Base-by-base conservation (phyloP, 2,113 vertebrate genomes). In the Apus apus region DNA sequence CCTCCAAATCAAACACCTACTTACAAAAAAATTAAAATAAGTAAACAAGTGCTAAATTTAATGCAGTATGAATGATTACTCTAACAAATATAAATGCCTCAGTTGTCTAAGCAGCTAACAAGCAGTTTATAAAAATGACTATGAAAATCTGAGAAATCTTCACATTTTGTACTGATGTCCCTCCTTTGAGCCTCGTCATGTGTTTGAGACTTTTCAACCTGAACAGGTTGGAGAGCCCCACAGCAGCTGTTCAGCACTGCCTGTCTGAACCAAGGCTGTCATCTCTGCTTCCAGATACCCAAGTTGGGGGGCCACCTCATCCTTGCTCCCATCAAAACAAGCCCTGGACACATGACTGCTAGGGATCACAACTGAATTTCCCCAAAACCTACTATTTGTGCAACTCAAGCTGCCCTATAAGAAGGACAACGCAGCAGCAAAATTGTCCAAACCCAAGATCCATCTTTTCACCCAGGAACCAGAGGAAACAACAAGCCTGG, bases 301-400 rank as follows among this genome's bases (percentile, higher is more conserved):
- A 0, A n/a, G 17, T 18, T 25, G 9, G 36, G 6, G 22, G 7
- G 1, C 2, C 14, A 64, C 64, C 38, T 13, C 48, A 32, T 64
- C 38, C 71, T 60, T 67, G 48, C 6, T 10, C 43, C 10, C 18
- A 45, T 50, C 13, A 84, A 72, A 87, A 21, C 19, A 76, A 83
- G 25, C 7, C 15, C 38, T 56, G 38, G 29, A 60, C 7, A 22
- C 1, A 2, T 38, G 25, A 34, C 23, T 1, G 1, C 5, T 15
- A 64, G 17, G 27, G 48, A 72, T 36, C 4, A 74, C 3, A 19
- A 62, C 0, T 36, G 46, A 51, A 4, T 60, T 81, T 80, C 51
- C 48, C 15, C 43, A 17, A 81, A 62, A 71, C 17, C 15, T 78
- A 5, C 10, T 54, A 2, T 58, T 64, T 40, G 5, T 27, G 25